Evolutionary conservation across 2,888 invertebrate genomes (phyloP).

Genomic region (Hemistola chrysoprasaria): DNA sequence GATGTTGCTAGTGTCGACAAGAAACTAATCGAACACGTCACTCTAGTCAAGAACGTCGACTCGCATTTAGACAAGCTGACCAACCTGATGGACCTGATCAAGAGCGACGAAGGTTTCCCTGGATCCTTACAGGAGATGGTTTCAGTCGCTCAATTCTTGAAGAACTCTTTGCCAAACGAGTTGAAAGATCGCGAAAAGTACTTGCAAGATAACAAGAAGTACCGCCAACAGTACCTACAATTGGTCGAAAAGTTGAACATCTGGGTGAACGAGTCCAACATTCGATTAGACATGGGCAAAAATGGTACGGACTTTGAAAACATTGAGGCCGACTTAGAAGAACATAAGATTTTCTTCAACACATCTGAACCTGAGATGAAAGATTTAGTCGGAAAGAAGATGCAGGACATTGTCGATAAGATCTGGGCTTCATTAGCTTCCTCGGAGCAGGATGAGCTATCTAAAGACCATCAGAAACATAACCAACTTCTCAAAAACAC

Average conservation of each 20-base stretch:
- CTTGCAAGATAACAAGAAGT: slow-evolving; percentile 88
- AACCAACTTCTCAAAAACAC: slow-evolving; percentile 92
- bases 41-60: slow-evolving; percentile 86
- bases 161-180: slow-evolving; percentile 90
- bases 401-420: slow-evolving; percentile 92
- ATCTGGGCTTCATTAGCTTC: slow-evolving; percentile 93
- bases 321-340: slow-evolving; percentile 90
- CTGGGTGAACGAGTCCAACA: slow-evolving; percentile 93
- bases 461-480: slow-evolving; percentile 90
- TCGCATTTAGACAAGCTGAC: slow-evolving; percentile 86
- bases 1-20: slow-evolving; percentile 90
- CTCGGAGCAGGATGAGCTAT: slow-evolving; percentile 91
- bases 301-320: slow-evolving; percentile 95
- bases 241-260: slow-evolving; percentile 89
- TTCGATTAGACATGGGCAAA: slow-evolving; percentile 88
- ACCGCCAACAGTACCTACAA: slow-evolving; percentile 89
- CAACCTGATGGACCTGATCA: slow-evolving; percentile 86
- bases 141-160: slow-evolving; percentile 90
- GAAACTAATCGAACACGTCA: slow-evolving; percentile 89
- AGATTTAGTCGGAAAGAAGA: slow-evolving; percentile 90
- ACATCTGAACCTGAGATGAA: slow-evolving; percentile 89
- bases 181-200: slow-evolving; percentile 91
- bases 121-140: slow-evolving; percentile 91
- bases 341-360: slow-evolving; percentile 92
- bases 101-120: slow-evolving; percentile 90